Conservation (phyloP, 2,888 invertebrate genomes). For the Micropterix aruncella region DNA sequence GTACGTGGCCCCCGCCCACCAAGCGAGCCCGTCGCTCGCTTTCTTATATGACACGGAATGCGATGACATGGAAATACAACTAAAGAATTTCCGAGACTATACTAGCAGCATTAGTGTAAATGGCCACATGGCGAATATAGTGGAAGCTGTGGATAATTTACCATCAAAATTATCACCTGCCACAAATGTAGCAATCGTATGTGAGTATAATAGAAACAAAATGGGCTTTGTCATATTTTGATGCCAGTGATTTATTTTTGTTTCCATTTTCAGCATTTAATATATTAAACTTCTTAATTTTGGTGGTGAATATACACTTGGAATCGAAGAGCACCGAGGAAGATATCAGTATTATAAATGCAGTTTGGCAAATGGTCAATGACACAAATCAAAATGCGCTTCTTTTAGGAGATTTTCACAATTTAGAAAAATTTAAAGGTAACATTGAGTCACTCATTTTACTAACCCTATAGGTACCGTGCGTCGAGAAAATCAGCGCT, state of each 20-base stretch:
- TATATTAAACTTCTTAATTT: slow-evolving; percentile 30
- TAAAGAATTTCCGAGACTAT: slow-evolving; percentile 1
- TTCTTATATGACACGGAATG: slow-evolving; percentile 11
- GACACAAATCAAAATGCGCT: slow-evolving; percentile 5
- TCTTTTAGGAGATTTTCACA: slow-evolving; percentile 25
- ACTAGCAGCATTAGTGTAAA: neutral
- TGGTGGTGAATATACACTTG: slow-evolving; percentile 28
- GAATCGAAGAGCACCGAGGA: slow-evolving; percentile 6
- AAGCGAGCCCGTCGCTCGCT: slow-evolving; percentile 6
- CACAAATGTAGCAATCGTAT: neutral
- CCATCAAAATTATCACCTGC: neutral
- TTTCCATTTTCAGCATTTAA: slow-evolving; percentile 29
- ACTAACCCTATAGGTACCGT: too few relatives aligned
- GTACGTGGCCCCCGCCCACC: slow-evolving; percentile 20
- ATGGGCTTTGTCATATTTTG: neutral
- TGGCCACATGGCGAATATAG: neutral
- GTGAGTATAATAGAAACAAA: neutral
- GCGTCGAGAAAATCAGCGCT: too few relatives aligned
- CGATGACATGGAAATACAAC: slow-evolving; percentile 7
- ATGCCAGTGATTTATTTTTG: too few relatives aligned
- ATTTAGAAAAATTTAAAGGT: slow-evolving; percentile 27
- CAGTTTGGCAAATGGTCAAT: neutral
- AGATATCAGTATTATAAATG: neutral
- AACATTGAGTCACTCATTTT: too few relatives aligned
- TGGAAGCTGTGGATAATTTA: neutral